These are phyloP conservation scores for Mythimna albipuncta DNA, from an alignment of 2,888 invertebrate genomes.

Conservation along the genomic window DNA sequence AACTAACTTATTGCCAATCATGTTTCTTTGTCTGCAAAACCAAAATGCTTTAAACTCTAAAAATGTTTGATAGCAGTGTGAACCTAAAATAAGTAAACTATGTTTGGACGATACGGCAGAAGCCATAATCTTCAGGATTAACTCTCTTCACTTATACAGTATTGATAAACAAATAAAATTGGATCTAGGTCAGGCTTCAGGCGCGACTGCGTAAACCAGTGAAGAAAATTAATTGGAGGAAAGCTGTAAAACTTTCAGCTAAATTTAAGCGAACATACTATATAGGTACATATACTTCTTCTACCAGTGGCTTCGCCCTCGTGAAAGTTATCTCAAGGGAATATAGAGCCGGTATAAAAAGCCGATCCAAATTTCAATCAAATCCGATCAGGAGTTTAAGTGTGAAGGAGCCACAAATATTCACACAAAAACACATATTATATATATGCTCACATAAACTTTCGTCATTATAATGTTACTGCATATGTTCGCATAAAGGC, in stretches of 20 bases:
- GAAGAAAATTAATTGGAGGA: slow-evolving; percentile 21
- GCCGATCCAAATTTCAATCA: too few relatives aligned
- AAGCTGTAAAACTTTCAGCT: slow-evolving; percentile 12
- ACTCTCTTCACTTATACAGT: slow-evolving; percentile 3
- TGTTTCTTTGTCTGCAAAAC: slow-evolving; percentile 16
- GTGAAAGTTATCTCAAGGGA: too few relatives aligned
- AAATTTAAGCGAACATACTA: not conserved
- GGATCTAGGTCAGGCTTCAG: slow-evolving; percentile 39
- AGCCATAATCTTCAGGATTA: slow-evolving; percentile 5
- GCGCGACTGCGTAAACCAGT: slow-evolving; percentile 26
- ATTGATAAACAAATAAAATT: slow-evolving; percentile 35
- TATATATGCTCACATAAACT: too few relatives aligned
- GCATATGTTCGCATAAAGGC: not conserved
- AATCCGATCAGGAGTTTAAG: too few relatives aligned
- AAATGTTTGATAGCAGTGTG: not conserved
- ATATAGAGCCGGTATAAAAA: too few relatives aligned
- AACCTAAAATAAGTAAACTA: not conserved
- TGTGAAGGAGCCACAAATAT: too few relatives aligned
- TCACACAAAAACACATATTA: too few relatives aligned
- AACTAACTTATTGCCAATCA: not conserved
- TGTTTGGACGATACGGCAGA: slow-evolving; percentile 18
- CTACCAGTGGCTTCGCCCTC: too few relatives aligned
- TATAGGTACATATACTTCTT: too few relatives aligned
- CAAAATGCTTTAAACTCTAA: not conserved
- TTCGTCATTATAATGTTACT: too few relatives aligned